Conservation (phyloP, 2,797 vertebrate species). For the Hippoglossus hippoglossus region DNA sequence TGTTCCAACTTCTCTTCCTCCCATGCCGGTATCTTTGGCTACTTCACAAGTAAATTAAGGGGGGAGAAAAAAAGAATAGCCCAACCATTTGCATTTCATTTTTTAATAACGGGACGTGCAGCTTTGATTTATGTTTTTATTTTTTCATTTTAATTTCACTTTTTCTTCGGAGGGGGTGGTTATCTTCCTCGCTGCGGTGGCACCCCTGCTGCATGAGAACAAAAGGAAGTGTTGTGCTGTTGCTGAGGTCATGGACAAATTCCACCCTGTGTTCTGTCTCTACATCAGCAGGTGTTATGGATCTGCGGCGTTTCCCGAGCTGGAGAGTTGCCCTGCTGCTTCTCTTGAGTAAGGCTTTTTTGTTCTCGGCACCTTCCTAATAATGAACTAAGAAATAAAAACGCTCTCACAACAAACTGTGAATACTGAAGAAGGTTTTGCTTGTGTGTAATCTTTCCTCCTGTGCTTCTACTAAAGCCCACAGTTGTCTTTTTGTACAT, state of each 20-base stretch:
- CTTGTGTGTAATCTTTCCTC: neutral
- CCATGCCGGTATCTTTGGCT: slow-evolving; percentile 55
- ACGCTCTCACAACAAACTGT: neutral
- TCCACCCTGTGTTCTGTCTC: slow-evolving; percentile 57
- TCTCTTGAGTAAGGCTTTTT: slow-evolving; percentile 73
- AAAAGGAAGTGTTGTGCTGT: slow-evolving; percentile 44
- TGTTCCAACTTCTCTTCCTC: slow-evolving; percentile 60
- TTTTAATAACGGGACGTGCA: slow-evolving; percentile 27
- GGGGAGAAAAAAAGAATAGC: slow-evolving; percentile 18
- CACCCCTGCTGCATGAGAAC: slow-evolving; percentile 41
- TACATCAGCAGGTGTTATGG: slow-evolving; percentile 77
- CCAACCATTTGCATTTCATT: slow-evolving; percentile 49
- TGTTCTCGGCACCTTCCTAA: slow-evolving; percentile 17
- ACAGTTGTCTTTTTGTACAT: neutral
- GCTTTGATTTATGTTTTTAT: slow-evolving; percentile 45
- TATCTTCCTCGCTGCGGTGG: slow-evolving; percentile 44
- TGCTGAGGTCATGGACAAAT: slow-evolving; percentile 57
- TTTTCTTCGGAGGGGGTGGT: slow-evolving; percentile 57
- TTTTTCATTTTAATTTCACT: slow-evolving; percentile 42
- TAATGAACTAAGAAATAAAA: neutral
- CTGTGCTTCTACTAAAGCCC: neutral
- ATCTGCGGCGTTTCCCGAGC: slow-evolving; percentile 50
- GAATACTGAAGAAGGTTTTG: neutral
- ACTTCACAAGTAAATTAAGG: slow-evolving; percentile 54
- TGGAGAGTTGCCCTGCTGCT: slow-evolving; percentile 69